Base-by-base conservation (phyloP, 2,797 vertebrate genomes). In the Benthosema pterotum region DNA sequence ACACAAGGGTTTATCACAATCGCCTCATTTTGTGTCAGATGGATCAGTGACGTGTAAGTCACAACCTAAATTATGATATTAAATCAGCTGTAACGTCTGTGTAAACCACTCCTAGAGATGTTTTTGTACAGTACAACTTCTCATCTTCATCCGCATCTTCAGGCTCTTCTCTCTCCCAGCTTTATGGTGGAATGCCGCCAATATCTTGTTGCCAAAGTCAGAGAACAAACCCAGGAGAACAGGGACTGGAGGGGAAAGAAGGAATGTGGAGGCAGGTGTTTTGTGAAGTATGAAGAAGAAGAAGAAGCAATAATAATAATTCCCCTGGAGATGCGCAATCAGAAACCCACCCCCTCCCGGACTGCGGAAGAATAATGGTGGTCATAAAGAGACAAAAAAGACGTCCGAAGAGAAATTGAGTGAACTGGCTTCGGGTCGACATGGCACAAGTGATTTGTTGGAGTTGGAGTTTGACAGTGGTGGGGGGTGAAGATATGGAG, bases 231-330 rank as follows among this genome's bases (percentile, higher is more conserved):
- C 75, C 76, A 65, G 62, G 69, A 81, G 75, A 74, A 50, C 50
- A 73, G 69, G 77, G 4, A 8, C 65, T 50, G 73, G 77, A 73
- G 81, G 65, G 69, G 71, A 69, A 74, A 68, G 57, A 52, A 75
- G 75, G 73, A 88, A 85, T 80, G 63, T 50, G 74, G 69, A 74
- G 75, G 77, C 85, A 86, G 79, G 85, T 87, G 82, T 82, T 38
- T 83, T 80, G 74, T 70, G 73, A 74, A 75, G 82, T 80, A 83
- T 79, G 67, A 83, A 86, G 75, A 79, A 51, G 19, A 51, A 55
- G 3, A 83, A 86, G 75, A 79, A 51, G 19, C 18, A 55, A 1
- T 0, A 75, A 71, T 74, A 78, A 71, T 74, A 78, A 84, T 77
- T 57, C 66, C 57, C 68, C 59, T 8, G 72, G 71, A 79, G 77